Conservation (phyloP, 2,888 invertebrate genomes). For the Hirtodrosophila trivittata region DNA sequence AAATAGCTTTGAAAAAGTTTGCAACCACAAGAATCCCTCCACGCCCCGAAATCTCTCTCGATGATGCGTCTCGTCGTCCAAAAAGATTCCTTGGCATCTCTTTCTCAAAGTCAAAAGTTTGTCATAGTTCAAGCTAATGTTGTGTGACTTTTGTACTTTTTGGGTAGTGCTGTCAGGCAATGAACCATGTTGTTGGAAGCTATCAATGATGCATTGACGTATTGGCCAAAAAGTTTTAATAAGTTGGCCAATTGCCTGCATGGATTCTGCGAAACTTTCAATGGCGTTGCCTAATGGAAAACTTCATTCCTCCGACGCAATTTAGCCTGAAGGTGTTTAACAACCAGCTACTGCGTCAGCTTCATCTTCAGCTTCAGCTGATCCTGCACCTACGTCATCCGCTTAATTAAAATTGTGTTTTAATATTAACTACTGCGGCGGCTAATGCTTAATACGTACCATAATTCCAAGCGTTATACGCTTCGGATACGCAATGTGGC, state of each 20-base stretch:
- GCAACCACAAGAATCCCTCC: constrained; percentile 28
- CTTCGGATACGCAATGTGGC: constrained; percentile 63
- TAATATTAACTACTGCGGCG: constrained; percentile 66
- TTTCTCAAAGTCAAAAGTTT: constrained; percentile 75
- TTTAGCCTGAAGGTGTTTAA: not conserved
- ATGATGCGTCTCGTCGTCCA: constrained; percentile 21
- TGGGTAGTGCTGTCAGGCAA: constrained; percentile 47
- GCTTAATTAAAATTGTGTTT: constrained; percentile 71
- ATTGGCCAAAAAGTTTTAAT: constrained; percentile 67
- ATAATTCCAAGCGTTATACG: constrained; percentile 35
- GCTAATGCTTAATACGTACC: constrained; percentile 47
- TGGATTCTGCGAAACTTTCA: constrained; percentile 34
- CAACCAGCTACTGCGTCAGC: not conserved
- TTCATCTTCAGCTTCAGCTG: no score
- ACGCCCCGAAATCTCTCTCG: constrained; percentile 20
- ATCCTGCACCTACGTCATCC: constrained; percentile 15
- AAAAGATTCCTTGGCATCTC: constrained; percentile 59
- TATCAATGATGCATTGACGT: constrained; percentile 47
- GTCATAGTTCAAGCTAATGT: constrained; percentile 79
- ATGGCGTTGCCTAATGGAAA: constrained; percentile 3
- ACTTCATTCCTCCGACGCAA: not conserved
- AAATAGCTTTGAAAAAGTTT: constrained; percentile 76
- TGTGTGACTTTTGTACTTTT: constrained; percentile 75
- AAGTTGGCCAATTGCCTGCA: constrained; percentile 65
- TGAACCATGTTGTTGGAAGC: constrained; percentile 61